Percentiles rank a stretch among this genome's conserved stretches.
Conservation (phyloP, 53 echinoderm and acorn worm species). For the Hippasteria phrygiana region DNA sequence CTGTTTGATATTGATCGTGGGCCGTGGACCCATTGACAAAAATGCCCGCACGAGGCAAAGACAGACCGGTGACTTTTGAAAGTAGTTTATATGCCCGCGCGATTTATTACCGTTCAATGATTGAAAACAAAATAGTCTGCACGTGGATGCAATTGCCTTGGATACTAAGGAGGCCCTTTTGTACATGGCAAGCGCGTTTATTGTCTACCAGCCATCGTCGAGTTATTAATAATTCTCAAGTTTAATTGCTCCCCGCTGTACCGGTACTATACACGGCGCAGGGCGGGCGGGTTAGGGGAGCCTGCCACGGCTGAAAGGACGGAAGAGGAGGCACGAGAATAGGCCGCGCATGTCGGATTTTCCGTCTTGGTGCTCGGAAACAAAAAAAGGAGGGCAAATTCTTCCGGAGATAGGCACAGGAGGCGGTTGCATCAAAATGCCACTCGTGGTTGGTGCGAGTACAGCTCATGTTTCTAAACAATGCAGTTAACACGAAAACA, state of each 20-base stretch:
- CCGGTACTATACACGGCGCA: too few relatives aligned
- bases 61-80: conserved; percentile 43
- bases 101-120: conserved; percentile 48
- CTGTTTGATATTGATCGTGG: conserved; percentile 20
- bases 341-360: conserved; percentile 32
- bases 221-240: conserved; percentile 52
- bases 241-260: conserved; percentile 46
- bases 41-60: neutral
- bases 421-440: neutral
- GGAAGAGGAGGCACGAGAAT: neutral
- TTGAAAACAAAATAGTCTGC: conserved; percentile 54
- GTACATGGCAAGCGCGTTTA: neutral
- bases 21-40: neutral
- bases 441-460: neutral
- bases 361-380: conserved; percentile 35
- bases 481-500: neutral
- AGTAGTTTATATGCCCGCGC: conserved; percentile 38
- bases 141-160: conserved; percentile 39
- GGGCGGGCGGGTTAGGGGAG: neutral
- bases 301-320: neutral
- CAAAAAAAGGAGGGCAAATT: conserved; percentile 3
- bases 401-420: conserved; percentile 7
- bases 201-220: conserved; percentile 22
- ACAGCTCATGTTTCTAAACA: too few relatives aligned
- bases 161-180: neutral